These are phyloP conservation scores for Euura lappo DNA, from an alignment of 1,140 invertebrate species.

Conservation along the genomic window DNA sequence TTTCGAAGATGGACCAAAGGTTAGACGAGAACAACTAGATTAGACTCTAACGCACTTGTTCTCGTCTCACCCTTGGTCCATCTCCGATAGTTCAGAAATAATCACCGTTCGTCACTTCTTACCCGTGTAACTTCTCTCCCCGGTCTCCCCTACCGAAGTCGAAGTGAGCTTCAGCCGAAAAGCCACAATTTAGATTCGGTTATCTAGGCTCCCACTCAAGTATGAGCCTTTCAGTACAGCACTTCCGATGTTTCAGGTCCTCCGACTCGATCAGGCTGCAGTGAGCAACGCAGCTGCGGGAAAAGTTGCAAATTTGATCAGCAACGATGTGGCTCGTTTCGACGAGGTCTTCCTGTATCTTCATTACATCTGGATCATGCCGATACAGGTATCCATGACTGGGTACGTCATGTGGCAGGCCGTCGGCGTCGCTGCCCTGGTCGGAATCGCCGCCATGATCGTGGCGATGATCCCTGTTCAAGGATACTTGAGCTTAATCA, in stretches of 20 bases:
- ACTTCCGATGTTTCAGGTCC: constrained; percentile 58
- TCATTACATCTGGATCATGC: constrained; percentile 59
- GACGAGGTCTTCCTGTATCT: constrained; percentile 62
- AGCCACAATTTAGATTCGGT: no score
- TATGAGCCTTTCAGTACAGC: no score
- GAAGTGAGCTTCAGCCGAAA: no score
- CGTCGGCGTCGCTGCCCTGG: constrained; percentile 71
- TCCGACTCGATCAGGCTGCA: constrained; percentile 68
- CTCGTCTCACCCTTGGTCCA: no score
- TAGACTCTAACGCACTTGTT: no score
- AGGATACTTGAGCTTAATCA: constrained; percentile 65
- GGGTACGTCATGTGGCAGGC: constrained; percentile 72
- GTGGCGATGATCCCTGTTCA: constrained; percentile 72
- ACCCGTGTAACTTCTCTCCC: no score
- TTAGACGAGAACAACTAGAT: no score
- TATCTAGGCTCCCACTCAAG: no score
- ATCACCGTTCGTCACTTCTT: no score
- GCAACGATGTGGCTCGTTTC: constrained; percentile 76
- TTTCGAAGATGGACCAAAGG: no score
- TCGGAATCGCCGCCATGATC: constrained; percentile 70
- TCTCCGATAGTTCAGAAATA: no score
- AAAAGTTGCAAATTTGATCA: constrained; percentile 84
- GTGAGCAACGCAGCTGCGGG: constrained; percentile 75
- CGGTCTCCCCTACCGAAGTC: neutral
- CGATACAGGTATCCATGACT: constrained; percentile 50